phyloP scores from a whole-genome alignment of 2,797 vertebrate species.

The Phoebastria nigripes region DNA sequence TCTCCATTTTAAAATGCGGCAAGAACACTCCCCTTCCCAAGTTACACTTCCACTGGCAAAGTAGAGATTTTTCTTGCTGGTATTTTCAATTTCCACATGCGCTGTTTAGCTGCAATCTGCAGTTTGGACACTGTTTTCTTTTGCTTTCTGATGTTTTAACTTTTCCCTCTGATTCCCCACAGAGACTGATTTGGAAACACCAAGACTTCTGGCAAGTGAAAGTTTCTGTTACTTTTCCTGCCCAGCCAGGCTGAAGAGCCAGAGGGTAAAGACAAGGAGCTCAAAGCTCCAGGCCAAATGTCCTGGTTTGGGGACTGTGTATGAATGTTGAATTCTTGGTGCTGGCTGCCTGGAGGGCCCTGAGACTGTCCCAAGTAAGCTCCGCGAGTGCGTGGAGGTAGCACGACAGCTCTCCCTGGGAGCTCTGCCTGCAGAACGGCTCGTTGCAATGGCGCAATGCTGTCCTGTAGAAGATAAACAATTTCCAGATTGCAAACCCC shows the following conservation, averaged over 20 bases:
- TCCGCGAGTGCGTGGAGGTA: rapidly evolving
- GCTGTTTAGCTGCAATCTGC: background rate
- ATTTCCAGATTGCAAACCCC: background rate
- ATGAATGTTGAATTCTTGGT: background rate
- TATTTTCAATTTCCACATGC: background rate
- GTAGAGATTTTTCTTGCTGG: background rate
- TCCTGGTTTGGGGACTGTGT: background rate
- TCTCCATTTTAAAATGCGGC: background rate
- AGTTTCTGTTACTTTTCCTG: background rate
- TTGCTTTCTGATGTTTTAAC: background rate
- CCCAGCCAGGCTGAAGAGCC: background rate
- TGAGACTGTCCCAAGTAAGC: background rate
- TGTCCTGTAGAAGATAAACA: background rate
- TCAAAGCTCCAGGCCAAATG: background rate
- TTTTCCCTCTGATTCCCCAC: background rate
- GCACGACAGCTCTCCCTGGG: background rate
- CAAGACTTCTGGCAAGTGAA: background rate
- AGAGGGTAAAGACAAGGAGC: background rate
- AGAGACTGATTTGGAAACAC: background rate
- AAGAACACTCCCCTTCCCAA: background rate
- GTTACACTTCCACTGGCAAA: background rate
- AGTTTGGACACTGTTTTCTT: background rate
- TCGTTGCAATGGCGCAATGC: background rate
- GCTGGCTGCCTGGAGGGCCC: background rate
- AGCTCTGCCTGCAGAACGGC: background rate